phyloP scores from a whole-genome alignment of 1,140 invertebrate genomes.

The Drosophila novamexicana region DNA sequence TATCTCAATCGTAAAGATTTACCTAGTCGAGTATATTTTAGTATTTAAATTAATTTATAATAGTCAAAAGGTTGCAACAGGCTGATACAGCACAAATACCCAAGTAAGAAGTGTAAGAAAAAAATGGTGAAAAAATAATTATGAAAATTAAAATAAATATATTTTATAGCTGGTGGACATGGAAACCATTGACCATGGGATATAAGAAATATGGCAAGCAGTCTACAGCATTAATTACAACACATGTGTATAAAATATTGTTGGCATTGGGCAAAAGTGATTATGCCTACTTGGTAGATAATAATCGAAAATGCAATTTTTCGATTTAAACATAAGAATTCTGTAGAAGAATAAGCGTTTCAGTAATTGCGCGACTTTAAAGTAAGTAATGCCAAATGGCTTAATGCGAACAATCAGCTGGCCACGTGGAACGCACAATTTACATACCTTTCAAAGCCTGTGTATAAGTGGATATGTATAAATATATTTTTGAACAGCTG shows the following conservation, averaged over 20 bases:
- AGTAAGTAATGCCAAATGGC: slow-evolving; percentile 4
- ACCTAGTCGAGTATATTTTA: too few relatives aligned
- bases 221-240: slow-evolving; percentile 2
- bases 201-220: background rate
- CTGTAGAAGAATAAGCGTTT: background rate
- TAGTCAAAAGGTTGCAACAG: too few relatives aligned
- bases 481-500: slow-evolving; percentile 18
- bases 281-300: background rate
- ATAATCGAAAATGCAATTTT: background rate
- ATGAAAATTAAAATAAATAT: slow-evolving; percentile 34
- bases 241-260: slow-evolving; percentile 1
- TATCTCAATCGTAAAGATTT: too few relatives aligned
- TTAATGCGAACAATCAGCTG: slow-evolving; percentile 29
- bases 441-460: slow-evolving; percentile 7
- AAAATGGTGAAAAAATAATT: background rate
- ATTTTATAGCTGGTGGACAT: slow-evolving; percentile 39
- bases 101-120: background rate
- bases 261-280: slow-evolving; percentile 16
- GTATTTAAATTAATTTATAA: too few relatives aligned
- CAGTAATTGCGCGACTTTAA: background rate
- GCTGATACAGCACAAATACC: background rate
- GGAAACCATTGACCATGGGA: slow-evolving; percentile 40
- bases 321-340: background rate
- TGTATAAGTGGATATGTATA: background rate
- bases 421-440: background rate